phyloP scores from a whole-genome alignment of 2,888 invertebrate species.

The Pedicia rivosa region DNA sequence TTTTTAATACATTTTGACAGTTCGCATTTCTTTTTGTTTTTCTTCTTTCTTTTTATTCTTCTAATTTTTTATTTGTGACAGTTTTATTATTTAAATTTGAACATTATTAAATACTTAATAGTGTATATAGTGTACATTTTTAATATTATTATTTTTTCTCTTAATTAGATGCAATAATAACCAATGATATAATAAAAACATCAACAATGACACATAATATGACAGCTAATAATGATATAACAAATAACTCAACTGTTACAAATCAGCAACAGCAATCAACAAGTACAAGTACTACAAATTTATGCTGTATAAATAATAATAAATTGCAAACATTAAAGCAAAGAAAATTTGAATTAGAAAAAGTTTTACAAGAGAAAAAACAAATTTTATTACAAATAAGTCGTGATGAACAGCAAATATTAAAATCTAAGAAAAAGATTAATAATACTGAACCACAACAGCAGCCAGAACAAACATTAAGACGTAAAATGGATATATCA shows the following conservation, averaged over 20 bases:
- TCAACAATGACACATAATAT: too few species aligned
- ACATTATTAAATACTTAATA: too few species aligned
- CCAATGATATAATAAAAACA: too few species aligned
- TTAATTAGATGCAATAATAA: too few species aligned
- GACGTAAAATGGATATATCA: conserved; percentile 19
- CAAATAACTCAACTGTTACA: not conserved
- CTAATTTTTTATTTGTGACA: too few species aligned
- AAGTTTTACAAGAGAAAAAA: conserved; percentile 27
- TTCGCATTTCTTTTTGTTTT: too few species aligned
- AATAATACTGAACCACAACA: conserved; percentile 10
- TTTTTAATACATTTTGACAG: too few species aligned
- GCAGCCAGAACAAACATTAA: conserved; percentile 12
- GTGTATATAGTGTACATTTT: too few species aligned
- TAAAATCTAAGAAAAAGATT: conserved; percentile 10
- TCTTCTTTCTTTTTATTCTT: too few species aligned
- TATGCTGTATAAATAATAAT: conserved; percentile 10
- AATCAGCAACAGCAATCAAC: not conserved
- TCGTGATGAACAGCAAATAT: conserved; percentile 4
- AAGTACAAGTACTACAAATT: not conserved
- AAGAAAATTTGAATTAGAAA: conserved; percentile 25
- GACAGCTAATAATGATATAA: too few species aligned
- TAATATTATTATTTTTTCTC: too few species aligned
- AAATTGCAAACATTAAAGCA: conserved; percentile 22
- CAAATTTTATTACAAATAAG: conserved; percentile 25
- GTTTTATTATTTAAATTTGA: too few species aligned